Base-by-base conservation (phyloP, 2,113 vertebrate genomes). In the Notiomystis cincta region DNA sequence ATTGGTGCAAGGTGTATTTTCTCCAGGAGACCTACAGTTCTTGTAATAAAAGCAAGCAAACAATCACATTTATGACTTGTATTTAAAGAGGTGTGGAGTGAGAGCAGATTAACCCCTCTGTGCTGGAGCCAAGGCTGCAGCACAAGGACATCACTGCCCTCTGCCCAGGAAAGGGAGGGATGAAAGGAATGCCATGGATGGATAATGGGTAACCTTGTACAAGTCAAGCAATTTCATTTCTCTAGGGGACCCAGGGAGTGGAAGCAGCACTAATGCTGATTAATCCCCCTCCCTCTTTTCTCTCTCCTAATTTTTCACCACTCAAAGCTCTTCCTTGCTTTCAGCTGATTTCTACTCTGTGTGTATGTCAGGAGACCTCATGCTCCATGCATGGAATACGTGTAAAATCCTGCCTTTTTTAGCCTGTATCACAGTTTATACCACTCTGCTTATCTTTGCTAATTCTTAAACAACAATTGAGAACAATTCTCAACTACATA, bases 21-120 rank as follows among this genome's bases (percentile, higher is more conserved):
- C 76, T 93, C 48, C 54, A 27, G 60, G 48, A 86, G 28, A 95
- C 40, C 67, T 48, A 15, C 47, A 71, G 87, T 25, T 54, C 77
- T 38, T 31, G 85, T 40, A 66, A 81, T 86, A 90, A 97, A 89
- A 92, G 30, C 79, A 93, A 90, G 76, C 57, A 92, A 95, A 89
- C 64, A 70, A 83, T 73, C 82, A 70, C 33, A 8, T 95, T 90
- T 95, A 95, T 70, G 91, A 54, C 56, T 77, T 75, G 62, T 51
- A 44, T 71, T 81, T 81, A 47, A 83, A 75, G 76, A 70, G 76
- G 47, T 22, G 35, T 51, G 51, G 56, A 92, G 42, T 5, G 47
- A 84, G 65, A 89, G 40, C 44, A 73, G 53, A 78, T 95, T 67
- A 95, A 95, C 88, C 92, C 90, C 60, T 75, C 38, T 27, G 42